phyloP scores from a whole-genome alignment of 2,888 invertebrate genomes.

The Machimus rusticus region DNA sequence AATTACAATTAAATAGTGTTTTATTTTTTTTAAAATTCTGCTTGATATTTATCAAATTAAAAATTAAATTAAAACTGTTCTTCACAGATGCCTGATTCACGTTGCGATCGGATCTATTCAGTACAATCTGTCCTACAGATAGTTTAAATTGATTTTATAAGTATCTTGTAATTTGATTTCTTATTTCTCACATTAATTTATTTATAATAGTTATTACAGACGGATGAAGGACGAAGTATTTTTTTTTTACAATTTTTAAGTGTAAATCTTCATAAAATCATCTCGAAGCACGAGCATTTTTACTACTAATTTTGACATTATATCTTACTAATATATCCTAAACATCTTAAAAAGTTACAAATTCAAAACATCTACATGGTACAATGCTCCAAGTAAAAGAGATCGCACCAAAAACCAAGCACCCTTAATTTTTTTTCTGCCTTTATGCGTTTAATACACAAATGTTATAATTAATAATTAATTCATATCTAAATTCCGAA shows the following conservation, averaged over 20 bases:
- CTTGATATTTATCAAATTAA: not conserved
- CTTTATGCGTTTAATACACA: not conserved
- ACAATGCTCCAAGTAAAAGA: not conserved
- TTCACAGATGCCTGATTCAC: not conserved
- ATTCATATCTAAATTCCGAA: not conserved
- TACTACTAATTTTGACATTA: not conserved
- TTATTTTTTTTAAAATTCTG: not conserved
- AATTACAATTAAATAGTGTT: not conserved
- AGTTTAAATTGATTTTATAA: not conserved
- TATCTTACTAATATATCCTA: not conserved
- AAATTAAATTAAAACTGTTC: not conserved
- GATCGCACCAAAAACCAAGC: not conserved
- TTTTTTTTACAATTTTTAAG: not conserved
- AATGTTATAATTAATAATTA: not conserved
- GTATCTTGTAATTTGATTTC: not conserved
- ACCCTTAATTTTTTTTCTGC: not conserved
- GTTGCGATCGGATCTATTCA: not conserved
- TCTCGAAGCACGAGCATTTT: not conserved
- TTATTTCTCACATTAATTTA: not conserved
- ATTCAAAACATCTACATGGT: not conserved
- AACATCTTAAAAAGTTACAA: not conserved
- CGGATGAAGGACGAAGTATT: slow-evolving; percentile 26
- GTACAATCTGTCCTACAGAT: not conserved
- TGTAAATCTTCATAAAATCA: not conserved
- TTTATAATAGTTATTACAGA: not conserved